Evolutionary conservation across 1,140 invertebrate species (phyloP).

Genomic region (Aphis gossypii): DNA sequence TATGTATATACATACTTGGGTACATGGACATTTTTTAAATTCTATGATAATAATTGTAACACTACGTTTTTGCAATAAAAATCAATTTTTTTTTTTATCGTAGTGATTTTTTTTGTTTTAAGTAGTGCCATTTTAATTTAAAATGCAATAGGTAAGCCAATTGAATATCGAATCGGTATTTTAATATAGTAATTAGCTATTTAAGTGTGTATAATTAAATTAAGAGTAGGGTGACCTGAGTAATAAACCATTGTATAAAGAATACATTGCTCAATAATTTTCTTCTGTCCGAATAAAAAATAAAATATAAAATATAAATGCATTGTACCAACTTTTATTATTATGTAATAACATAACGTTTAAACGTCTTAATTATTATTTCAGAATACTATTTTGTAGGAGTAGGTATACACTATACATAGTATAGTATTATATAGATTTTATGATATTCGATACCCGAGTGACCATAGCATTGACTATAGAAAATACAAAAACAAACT

Average conservation of each 20-base stretch:
- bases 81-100: not conserved
- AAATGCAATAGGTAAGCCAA: not conserved
- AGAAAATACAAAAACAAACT: not conserved
- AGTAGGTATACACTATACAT: not conserved
- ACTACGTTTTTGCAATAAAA: not conserved
- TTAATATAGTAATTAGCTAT: not conserved
- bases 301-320: not conserved
- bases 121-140: not conserved
- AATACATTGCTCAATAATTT: not conserved
- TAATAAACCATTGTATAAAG: not conserved
- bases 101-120: conserved; percentile 3
- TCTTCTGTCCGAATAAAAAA: not conserved
- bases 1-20: not conserved
- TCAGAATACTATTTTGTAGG: not conserved
- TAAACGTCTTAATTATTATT: not conserved
- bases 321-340: not conserved
- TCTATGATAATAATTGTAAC: not conserved
- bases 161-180: not conserved
- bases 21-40: not conserved
- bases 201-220: not conserved
- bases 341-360: not conserved
- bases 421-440: not conserved
- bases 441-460: not conserved
- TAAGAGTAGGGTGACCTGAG: not conserved
- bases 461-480: not conserved